Evolutionary conservation across 1,140 invertebrate species (phyloP), one percentile per base, ranked within the genome.

Genomic region (Oreohelix idahoensis): DNA sequence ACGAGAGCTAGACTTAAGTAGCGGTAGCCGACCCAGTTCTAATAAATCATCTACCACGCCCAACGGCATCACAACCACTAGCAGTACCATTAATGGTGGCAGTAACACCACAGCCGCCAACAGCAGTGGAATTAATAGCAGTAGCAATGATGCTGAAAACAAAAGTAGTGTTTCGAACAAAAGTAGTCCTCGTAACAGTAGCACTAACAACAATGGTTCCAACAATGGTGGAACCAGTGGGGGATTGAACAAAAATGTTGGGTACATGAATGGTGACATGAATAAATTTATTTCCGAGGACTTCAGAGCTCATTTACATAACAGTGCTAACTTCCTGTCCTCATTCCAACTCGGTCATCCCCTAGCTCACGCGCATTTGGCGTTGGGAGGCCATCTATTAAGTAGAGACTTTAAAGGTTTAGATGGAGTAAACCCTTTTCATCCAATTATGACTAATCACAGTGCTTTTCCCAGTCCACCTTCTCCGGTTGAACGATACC

Each of bases 1-100:
- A 20, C 85, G 93, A 42, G 90, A 82, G 51, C 71, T 82, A 4
- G 80, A 82, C 32, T 42, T 82, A 15, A 82, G 70, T 71, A 32
- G 29, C 63, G 63, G n/a, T 13, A 66, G 63, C 63, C 80, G 79
- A 23, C 79, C 63, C 49, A 74, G 29, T 38, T 51, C 69, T 39
- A 80, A 80, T 53, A 71, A 71, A 26, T 63, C 77, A 32, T 45
- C 63, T 53, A 42, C 29, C 15, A 80, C 66, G 10, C 4, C 63
- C 29, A 80, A 51, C 42, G 29, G 39, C n/a, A 36, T 20, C 42
- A 82, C 29, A 15, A 69, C 26, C 26, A 39, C 23, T 42, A 45
- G 71, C n/a, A 35, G 78, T 23, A 58, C 36, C 36, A 29, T 13
- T 32, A 71, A 66, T 39, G 82, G 74, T 36, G 32, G 26, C n/a